These are phyloP conservation scores for Morone chrysops DNA, from an alignment of 2,113 vertebrate genomes.

Conservation along the genomic window DNA sequence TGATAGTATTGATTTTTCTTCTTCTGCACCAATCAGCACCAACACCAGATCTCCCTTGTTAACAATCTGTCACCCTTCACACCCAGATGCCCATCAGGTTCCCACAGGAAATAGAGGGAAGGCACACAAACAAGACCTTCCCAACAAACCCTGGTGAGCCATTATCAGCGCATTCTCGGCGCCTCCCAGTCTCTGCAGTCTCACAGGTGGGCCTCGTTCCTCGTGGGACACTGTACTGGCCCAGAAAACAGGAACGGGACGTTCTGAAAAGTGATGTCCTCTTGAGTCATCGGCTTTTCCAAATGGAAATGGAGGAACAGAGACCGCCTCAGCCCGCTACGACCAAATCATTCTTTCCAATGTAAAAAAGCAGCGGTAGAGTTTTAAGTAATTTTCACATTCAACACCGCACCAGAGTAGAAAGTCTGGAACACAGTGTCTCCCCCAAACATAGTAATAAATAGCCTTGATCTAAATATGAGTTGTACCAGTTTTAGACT, in stretches of 20 bases:
- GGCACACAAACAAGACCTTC: constrained; percentile 60
- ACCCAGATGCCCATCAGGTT: constrained; percentile 18
- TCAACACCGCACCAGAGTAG: background rate
- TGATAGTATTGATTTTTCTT: background rate
- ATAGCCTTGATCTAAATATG: background rate
- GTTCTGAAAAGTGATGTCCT: constrained; percentile 18
- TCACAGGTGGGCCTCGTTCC: constrained; percentile 30
- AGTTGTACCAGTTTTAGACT: too few species aligned
- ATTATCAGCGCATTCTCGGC: constrained; percentile 31
- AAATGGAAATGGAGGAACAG: constrained; percentile 2
- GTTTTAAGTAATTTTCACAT: constrained; percentile 1
- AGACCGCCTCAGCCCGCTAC: background rate
- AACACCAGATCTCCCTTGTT: background rate
- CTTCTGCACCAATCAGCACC: background rate
- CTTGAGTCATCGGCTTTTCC: background rate
- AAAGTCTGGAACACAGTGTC: background rate
- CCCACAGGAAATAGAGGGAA: constrained; percentile 39
- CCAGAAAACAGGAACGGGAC: constrained; percentile 30
- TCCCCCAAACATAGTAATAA: background rate
- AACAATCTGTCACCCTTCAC: constrained; percentile 2
- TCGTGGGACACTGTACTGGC: constrained; percentile 5
- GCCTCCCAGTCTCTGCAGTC: constrained; percentile 13
- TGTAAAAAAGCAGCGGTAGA: background rate
- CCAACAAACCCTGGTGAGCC: constrained; percentile 54
- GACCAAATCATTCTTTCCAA: background rate